Evolutionary conservation across 2,797 vertebrate genomes (phyloP).

Genomic region (Oophaga sylvatica): DNA sequence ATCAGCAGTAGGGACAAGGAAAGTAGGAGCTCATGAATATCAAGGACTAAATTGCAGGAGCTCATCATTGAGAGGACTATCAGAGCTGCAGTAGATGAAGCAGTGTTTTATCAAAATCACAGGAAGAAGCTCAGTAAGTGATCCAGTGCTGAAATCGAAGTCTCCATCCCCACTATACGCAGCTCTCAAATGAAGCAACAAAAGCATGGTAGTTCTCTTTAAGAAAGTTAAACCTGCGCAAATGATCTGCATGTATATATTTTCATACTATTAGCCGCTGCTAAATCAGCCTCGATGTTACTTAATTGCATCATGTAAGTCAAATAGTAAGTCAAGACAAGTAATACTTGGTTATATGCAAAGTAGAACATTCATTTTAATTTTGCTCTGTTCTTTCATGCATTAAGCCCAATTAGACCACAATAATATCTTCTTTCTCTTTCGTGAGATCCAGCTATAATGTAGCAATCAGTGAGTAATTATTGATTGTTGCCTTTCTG

Average conservation of each 20-base stretch:
- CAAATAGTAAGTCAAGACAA: not conserved
- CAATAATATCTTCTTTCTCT: constrained; percentile 8
- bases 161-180: too few species aligned
- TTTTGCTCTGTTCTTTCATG: not conserved
- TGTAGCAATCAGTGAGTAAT: constrained; percentile 30
- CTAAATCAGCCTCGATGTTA: not conserved
- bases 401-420: constrained; percentile 31
- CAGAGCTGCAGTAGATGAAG: too few species aligned
- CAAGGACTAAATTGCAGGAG: too few species aligned
- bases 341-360: not conserved
- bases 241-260: not conserved
- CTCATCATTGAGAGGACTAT: too few species aligned
- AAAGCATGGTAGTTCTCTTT: too few species aligned
- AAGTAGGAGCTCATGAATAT: too few species aligned
- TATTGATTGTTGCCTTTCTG: constrained; percentile 12
- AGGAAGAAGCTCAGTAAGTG: too few species aligned
- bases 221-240: too few species aligned
- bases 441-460: constrained; percentile 9
- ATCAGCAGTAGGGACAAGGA: too few species aligned
- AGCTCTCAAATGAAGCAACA: too few species aligned
- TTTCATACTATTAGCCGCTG: not conserved
- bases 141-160: too few species aligned
- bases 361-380: constrained; percentile 18
- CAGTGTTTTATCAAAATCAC: too few species aligned
- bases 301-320: not conserved